Base-by-base conservation (phyloP, 2,888 invertebrate genomes). In the Eristalinus aeneus region DNA sequence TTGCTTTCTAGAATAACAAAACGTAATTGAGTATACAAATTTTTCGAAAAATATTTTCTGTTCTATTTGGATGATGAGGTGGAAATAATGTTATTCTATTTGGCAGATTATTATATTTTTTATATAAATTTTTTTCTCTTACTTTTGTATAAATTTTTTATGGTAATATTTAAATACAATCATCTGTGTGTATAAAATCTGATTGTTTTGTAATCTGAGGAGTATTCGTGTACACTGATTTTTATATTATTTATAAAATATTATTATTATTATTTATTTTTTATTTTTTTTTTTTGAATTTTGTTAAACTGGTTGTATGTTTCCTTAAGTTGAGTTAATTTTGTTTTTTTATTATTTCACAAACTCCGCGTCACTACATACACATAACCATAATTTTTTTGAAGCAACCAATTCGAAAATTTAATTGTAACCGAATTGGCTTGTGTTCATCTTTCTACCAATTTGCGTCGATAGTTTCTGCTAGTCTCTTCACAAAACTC, bases 111-210 rank as follows among this genome's bases (percentile, higher is more conserved):
- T 39, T 27, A 36, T 53, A 6, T 12, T 32, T 56, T 54, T 12
- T 54, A 69, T 69, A 54, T 63, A 27, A 54, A n/a, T 1, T 16
- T 88, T 83, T 79, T 84, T 88, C 86, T 89, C 87, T 86, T 31
- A 60, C 10, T n/a, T 32, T 32, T 63, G n/a, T 61, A 32, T n/a
- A 16, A 16, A 39, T 31, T 22, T 34, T 27, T 63, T n/a, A n/a
- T n/a, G n/a, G 61, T 34, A 20, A 53, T 46, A 8, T 75, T 12
- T 20, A 36, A 61, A 60, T 58, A 61, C 22, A 77, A 71, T 64
- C 54, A 69, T 69, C 32, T 68, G 32, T 71, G 56, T 77, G 77
- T 64, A 56, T 56, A 63, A 56, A 16, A 69, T 69, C 56, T 46
- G 61, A 69, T n/a, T 76, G 32, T 68, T 16, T 12, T 68, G 61